Evolutionary conservation across 2,113 vertebrate species (phyloP).

Genomic region (Sylvietta virens): DNA sequence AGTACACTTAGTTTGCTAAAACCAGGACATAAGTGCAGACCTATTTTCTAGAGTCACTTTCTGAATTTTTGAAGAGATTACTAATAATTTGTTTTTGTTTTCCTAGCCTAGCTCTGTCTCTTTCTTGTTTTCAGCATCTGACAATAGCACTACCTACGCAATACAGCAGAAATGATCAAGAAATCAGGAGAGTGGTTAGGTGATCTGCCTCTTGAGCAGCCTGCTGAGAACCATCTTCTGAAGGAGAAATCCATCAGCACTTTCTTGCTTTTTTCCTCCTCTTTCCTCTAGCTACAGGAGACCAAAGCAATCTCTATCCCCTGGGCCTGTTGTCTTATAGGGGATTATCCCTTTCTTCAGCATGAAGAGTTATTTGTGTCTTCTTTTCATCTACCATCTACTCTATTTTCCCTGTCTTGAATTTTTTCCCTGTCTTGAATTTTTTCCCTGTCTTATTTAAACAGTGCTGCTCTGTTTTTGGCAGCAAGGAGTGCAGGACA

Average conservation of each 20-base stretch:
- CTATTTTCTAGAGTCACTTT: neutral
- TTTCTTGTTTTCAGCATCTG: slow-evolving; percentile 20
- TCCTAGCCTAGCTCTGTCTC: neutral
- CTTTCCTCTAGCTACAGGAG: neutral
- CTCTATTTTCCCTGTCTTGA: neutral
- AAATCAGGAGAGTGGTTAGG: neutral
- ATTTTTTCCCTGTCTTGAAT: neutral
- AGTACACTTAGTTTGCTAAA: neutral
- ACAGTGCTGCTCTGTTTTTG: neutral
- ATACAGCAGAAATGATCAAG: neutral
- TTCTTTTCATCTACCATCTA: neutral
- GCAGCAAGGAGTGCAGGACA: neutral
- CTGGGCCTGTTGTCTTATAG: neutral
- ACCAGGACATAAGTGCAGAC: neutral
- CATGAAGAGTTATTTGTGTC: neutral
- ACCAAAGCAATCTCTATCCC: neutral
- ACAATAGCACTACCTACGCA: neutral
- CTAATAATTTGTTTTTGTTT: neutral
- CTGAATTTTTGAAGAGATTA: neutral
- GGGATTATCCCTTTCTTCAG: neutral
- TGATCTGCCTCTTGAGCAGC: neutral
- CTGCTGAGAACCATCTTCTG: neutral
- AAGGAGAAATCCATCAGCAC: neutral
- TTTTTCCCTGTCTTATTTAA: neutral
- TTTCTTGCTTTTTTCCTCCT: neutral